A percentile compares a stretch with the other conserved stretches of the same genome.
Conservation (phyloP, 2,888 invertebrate species). For the Melieria omissa region DNA sequence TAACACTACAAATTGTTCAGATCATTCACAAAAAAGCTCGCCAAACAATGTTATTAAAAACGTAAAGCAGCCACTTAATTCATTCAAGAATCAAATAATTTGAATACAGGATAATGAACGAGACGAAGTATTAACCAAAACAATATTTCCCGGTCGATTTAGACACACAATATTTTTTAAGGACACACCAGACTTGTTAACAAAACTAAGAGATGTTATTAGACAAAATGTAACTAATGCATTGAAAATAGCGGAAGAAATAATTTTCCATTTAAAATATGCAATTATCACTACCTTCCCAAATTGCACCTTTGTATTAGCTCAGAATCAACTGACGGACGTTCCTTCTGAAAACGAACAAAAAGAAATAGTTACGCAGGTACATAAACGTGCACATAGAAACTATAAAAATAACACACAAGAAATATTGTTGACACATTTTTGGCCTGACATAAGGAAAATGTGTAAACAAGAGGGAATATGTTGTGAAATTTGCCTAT, state of each 20-base stretch:
- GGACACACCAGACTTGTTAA: neutral
- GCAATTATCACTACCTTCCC: neutral
- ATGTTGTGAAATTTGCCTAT: too few relatives aligned
- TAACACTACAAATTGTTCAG: too few relatives aligned
- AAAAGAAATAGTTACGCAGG: conserved; percentile 3
- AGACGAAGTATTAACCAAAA: too few relatives aligned
- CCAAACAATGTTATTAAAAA: too few relatives aligned
- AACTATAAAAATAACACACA: conserved; percentile 22
- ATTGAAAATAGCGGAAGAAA: neutral
- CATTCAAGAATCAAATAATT: too few relatives aligned
- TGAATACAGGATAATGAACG: too few relatives aligned
- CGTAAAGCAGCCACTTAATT: too few relatives aligned
- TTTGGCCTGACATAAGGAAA: conserved; percentile 22
- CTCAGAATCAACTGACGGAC: neutral
- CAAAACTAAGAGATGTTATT: neutral
- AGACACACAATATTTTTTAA: conserved; percentile 14
- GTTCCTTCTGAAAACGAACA: neutral
- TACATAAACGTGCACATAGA: conserved; percentile 11
- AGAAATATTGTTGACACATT: conserved; percentile 25
- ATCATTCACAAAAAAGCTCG: too few relatives aligned
- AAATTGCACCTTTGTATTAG: conserved; percentile 7
- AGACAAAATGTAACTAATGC: neutral
- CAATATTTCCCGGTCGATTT: neutral
- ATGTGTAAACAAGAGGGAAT: conserved; percentile 12
- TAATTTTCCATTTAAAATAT: conserved; percentile 8